Evolutionary conservation across 2,797 vertebrate species (phyloP).

Genomic region (Alcedo quadribrachys): DNA sequence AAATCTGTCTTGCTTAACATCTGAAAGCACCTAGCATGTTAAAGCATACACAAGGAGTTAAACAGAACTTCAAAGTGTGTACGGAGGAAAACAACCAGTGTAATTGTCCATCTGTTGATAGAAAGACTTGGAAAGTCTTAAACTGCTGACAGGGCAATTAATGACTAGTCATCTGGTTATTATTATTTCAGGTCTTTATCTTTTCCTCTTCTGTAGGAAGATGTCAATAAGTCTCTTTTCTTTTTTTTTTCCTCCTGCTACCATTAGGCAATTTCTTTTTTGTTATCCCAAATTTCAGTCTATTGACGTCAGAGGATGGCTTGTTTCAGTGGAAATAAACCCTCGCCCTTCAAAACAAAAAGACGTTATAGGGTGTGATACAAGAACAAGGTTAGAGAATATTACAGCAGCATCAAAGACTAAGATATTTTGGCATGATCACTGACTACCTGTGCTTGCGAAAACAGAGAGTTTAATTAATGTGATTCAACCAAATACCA

Average conservation of each 20-base stretch:
- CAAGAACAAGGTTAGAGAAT: constrained; percentile 38
- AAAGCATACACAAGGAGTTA: neutral
- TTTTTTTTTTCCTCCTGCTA: neutral
- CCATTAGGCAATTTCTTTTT: constrained; percentile 58
- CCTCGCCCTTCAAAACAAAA: constrained; percentile 55
- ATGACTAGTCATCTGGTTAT: constrained; percentile 62
- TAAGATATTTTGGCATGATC: constrained; percentile 27
- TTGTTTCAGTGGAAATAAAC: constrained; percentile 56
- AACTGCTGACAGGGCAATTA: constrained; percentile 74
- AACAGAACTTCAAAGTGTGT: constrained; percentile 39
- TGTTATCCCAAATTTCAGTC: constrained; percentile 44
- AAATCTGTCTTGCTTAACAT: neutral
- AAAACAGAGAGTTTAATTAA: constrained; percentile 38
- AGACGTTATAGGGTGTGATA: constrained; percentile 40
- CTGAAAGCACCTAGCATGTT: neutral
- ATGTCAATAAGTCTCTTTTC: constrained; percentile 63
- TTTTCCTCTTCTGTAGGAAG: constrained; percentile 81
- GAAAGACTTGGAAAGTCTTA: constrained; percentile 62
- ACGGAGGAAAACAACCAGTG: constrained; percentile 53
- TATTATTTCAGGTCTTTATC: constrained; percentile 84
- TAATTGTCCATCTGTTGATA: constrained; percentile 66
- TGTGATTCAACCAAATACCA: neutral
- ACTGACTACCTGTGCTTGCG: neutral
- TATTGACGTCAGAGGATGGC: constrained; percentile 36
- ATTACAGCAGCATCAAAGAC: constrained; percentile 48